Evolutionary conservation across 2,113 vertebrate genomes (phyloP), one percentile per base, ranked within the genome.

Genomic region (Calidris pygmaea): DNA sequence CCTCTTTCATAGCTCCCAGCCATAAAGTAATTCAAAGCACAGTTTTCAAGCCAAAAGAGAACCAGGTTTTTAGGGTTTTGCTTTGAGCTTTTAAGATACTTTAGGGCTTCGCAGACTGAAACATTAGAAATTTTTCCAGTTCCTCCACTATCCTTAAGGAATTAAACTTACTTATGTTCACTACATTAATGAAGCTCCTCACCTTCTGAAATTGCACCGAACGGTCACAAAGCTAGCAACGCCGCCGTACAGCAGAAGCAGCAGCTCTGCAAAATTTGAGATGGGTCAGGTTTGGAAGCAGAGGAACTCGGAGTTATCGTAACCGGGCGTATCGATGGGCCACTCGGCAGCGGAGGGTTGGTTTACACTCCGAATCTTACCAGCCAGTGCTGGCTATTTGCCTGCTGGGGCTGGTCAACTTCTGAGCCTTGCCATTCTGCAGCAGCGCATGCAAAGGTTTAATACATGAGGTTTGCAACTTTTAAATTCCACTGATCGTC

Each of bases 271-370:
- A 39, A 48, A 41, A 39, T 19, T 20, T 63, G 41, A 74, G 41
- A 80, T 3, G 15, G 22, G 34, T 32, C 30, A 43, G 30, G 21
- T 52, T 39, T 90, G 63, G 63, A 73, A 77, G 62, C 13, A 59
- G n/a, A 75, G 2, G 2, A 63, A 7, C 30, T 60, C n/a, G 32
- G 19, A 45, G 24, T 71, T 59, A 50, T 2, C 30, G 76, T 27
- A 86, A 30, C 7, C 2, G 1, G 24, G 27, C 41, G 26, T 7
- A 58, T 30, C 8, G 35, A 79, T 0, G 3, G 48, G 22, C 37
- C 19, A 58, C 24, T 16, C 0, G 0, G 30, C 5, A 17, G 11
- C 2, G 7, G 48, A 90, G 52, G 39, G 8, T 10, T 48, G 53
- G 22, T 6, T 43, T 48, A 19, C 65, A 8, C 7, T 45, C 10